Evolutionary conservation across 2,888 invertebrate species (phyloP), one percentile per base, ranked within the genome.

Genomic region (Drosophila paranaensis): DNA sequence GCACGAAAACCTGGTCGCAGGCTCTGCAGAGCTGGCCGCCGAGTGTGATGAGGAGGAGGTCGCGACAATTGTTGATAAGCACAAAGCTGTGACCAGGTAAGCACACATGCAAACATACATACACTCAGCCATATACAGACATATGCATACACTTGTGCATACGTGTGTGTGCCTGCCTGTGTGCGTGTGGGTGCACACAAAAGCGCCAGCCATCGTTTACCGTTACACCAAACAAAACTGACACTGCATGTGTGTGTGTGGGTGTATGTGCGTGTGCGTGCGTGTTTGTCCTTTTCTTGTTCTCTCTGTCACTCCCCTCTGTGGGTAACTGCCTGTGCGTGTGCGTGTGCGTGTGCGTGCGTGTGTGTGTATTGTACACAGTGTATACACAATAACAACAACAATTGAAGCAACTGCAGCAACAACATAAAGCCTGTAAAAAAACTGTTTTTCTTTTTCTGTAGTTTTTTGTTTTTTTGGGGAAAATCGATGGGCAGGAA

Each of bases 401-500:
- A 67, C 61, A 81, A 82, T 79, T 73, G 55, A 60, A 75, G 65
- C 58, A 66, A 74, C 42, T 74, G 75, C 73, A 74, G 60, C 57
- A 69, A 60, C 61, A 33, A 9, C 33, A 33, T 10, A 74, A 78
- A 43, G 58, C 55, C 65, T 68, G 58, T 62, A 62, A 61, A 79
- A 79, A 67, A 73, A 43, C 20, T 6, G 43, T 33, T 39, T 35
- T 37, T 46, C n/a, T 35, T 25, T 25, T 16, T 16, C 27, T 25
- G n/a, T 30, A 1, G n/a, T 16, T 48, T 11, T 37, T 60, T 62
- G 42, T 55, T 61, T 74, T 74, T 74, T 81, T 63, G 79, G 80
- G 89, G 79, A 89, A 89, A 89, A 88, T 88, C 88, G 89, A 89
- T 89, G 80, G 62, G 68, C 60, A 76, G 57, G 54, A 79, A 77